Base-by-base conservation (phyloP, 2,888 invertebrate species). In the Lucinisca nassula region DNA sequence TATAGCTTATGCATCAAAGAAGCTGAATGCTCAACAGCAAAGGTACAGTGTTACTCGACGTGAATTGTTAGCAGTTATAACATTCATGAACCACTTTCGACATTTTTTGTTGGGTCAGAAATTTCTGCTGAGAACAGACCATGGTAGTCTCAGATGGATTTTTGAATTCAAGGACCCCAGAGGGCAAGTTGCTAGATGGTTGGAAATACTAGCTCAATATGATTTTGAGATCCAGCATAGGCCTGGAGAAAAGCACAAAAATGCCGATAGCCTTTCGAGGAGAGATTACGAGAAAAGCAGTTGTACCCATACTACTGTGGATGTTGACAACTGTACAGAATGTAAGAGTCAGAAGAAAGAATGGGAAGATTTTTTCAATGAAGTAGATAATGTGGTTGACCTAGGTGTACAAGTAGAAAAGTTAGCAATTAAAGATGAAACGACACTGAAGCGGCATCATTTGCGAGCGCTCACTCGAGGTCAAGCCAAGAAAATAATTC, bases 81-180 rank as follows among this genome's bases (percentile, higher is more conserved):
- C 77, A 55, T 91, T 91, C 40, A 81, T 91, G 14, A 90, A 87
- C 45, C 77, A 91, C 30, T 93, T 88, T 55, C 77, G 88, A 17
- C 82, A 83, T 8, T 92, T 92, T 67, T 76, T 92, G 51, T 76
- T 87, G 6, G 90, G 91, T 10, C 81, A 76, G 35, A 45, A 79
- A 17, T 89, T 90, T 74, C 49, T 84, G 0, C 30, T 92, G 0
- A 21, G 91, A 21, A 90, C 92, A 17, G 92, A 92, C 51, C 90
- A 92, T 77, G 58, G 76, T 4, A 87, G 91, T 4, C 75, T 91
- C 0, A 37, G 40, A 21, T 91, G 91, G 91, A 30, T 91, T 14
- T 55, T 70, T 6, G 76, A 75, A 1, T 86, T 90, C 37, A 90
- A 88, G 30, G 73, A 87, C 21, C 87, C 85, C 1, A 84, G 87